These are phyloP conservation scores for Graptemys geographica DNA, from an alignment of 2,797 vertebrate species.

Conservation along the genomic window DNA sequence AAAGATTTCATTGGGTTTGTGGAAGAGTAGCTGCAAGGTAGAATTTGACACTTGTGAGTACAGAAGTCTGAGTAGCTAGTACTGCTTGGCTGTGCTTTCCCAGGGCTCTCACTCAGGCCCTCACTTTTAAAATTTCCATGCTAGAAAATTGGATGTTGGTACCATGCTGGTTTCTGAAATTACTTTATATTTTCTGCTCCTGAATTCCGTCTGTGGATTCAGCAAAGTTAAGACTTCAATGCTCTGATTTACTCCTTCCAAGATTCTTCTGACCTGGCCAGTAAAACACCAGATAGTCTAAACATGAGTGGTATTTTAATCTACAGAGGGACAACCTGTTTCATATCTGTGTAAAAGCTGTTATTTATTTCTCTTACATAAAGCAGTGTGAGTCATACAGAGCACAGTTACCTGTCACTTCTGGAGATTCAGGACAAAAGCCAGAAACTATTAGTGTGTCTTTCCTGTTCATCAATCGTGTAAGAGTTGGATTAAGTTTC, in stretches of 20 bases:
- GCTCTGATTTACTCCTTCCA: not conserved
- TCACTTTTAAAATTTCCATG: not conserved
- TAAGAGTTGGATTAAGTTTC: rapidly evolving
- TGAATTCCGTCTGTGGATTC: rapidly evolving
- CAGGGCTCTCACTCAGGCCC: not conserved
- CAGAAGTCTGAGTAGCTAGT: no score
- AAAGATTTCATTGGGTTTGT: not conserved
- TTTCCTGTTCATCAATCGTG: not conserved
- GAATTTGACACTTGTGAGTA: rapidly evolving
- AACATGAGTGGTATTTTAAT: not conserved
- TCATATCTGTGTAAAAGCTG: not conserved
- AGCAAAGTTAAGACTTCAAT: rapidly evolving
- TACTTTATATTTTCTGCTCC: not conserved
- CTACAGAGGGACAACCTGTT: not conserved
- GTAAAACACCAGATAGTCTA: not conserved
- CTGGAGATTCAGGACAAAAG: not conserved
- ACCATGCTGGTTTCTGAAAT: not conserved
- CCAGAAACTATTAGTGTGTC: not conserved
- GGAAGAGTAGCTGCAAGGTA: not conserved
- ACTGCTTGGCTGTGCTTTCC: not conserved
- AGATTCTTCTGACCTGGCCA: not conserved
- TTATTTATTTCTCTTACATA: not conserved
- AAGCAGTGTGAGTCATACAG: not conserved
- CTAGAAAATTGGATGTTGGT: not conserved
- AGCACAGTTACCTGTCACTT: not conserved